These are phyloP conservation scores for Stenolophus ochropezus DNA, from an alignment of 2,888 invertebrate species.

Conservation along the genomic window DNA sequence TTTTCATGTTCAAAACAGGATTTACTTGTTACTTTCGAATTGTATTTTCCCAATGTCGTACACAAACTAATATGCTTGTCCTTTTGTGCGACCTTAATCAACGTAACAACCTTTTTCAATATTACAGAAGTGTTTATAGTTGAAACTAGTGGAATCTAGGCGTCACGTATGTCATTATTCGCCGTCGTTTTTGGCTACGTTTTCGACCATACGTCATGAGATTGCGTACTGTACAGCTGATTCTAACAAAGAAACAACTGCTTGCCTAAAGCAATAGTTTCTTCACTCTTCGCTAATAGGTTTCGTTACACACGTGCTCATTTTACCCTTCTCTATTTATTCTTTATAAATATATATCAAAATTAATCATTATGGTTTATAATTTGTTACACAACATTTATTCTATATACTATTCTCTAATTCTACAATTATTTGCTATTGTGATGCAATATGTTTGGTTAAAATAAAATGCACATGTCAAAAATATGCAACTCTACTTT, in stretches of 20 bases:
- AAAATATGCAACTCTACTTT: too few species aligned
- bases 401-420: too few species aligned
- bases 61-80: not conserved
- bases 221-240: constrained; percentile 14
- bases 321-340: too few species aligned
- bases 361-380: too few species aligned
- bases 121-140: not conserved
- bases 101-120: not conserved
- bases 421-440: too few species aligned
- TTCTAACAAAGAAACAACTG: constrained; percentile 19
- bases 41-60: not conserved
- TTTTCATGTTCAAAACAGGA: constrained; percentile 2
- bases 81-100: constrained; percentile 30
- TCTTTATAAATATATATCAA: too few species aligned
- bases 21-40: not conserved
- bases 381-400: too few species aligned
- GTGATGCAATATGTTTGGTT: too few species aligned
- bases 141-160: constrained; percentile 18
- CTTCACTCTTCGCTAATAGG: too few species aligned
- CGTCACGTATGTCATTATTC: constrained; percentile 20
- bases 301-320: too few species aligned
- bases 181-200: constrained; percentile 17
- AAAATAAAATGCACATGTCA: too few species aligned
- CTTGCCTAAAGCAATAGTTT: too few species aligned
- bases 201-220: constrained; percentile 8